Base-by-base conservation (phyloP, 2,113 vertebrate genomes). In the Hirundichthys speculiger region DNA sequence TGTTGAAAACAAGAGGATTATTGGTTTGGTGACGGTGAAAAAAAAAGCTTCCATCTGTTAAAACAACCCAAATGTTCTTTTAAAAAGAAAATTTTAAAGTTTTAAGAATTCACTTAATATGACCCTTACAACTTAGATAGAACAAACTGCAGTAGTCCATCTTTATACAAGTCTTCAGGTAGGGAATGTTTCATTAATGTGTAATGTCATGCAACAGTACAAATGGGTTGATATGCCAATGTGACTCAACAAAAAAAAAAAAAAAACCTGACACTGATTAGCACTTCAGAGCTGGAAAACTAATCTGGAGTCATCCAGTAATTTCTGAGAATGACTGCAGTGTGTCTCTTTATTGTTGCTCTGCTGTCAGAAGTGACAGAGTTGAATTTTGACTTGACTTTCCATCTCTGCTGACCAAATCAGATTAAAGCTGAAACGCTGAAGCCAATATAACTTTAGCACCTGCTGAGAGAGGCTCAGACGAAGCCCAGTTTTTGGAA, bases 141-240 rank as follows among this genome's bases (percentile, higher is more conserved):
- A 45, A 6, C 2, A 3, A 45, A 18, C 42, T 5, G 42, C 10
- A 1, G 6, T 11, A 18, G 5, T 19, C n/a, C 43, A 45, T 3
- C 10, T 45, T 7, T 18, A 18, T 45, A 7, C 18, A 45, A 47
- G 15, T 5, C 39, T 41, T 21, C 16, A 19, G 39, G 11, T 38
- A 3, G 19, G 56, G 41, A 43, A 46, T 38, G 38, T 49, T 24
- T 70, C 1, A 2, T 51, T 52, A 51, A 47, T 27, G 19, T 56
- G 54, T 12, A 49, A 48, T 57, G 11, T 64, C 22, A 61, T 54
- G 38, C 55, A 70, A 51, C 25, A 43, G 30, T 40, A 56, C 42
- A 75, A 74, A 74, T 52, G 60, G 3, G 52, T 43, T 52, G 69
- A 79, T 66, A 77, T 80, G 64, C 66, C 72, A 77, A 83, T 27